These are phyloP conservation scores for Yponomeuta plumbellus DNA, from an alignment of 2,888 invertebrate species.

Conservation along the genomic window DNA sequence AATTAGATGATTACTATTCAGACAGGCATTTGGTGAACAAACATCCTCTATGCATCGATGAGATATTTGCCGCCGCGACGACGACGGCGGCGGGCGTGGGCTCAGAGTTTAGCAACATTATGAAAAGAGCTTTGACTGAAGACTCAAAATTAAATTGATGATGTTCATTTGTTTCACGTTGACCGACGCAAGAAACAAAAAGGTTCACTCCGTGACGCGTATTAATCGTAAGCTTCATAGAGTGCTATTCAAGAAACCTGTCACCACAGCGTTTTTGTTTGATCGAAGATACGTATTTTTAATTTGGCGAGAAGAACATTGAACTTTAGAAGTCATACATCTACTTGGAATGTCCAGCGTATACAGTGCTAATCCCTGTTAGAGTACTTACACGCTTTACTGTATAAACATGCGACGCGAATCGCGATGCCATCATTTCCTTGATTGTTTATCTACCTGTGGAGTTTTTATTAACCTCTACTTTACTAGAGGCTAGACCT, in stretches of 20 bases:
- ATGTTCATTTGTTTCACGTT: background rate
- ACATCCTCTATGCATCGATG: slow-evolving; percentile 17
- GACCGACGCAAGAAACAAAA: background rate
- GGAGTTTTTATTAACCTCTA: slow-evolving; percentile 9
- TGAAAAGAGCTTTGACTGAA: slow-evolving; percentile 3
- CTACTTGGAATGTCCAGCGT: background rate
- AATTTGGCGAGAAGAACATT: background rate
- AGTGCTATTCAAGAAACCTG: background rate
- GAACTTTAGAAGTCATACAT: background rate
- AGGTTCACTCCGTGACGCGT: too few species aligned
- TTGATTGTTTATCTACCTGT: background rate
- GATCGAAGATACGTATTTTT: background rate
- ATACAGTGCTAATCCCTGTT: background rate
- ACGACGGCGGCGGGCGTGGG: slow-evolving; percentile 31
- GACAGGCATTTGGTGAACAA: slow-evolving; percentile 30
- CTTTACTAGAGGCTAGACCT: slow-evolving; percentile 36
- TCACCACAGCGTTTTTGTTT: background rate
- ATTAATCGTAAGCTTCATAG: background rate
- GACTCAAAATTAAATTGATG: background rate
- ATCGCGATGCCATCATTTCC: slow-evolving; percentile 5
- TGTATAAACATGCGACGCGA: background rate
- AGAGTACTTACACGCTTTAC: background rate
- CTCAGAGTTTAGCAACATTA: background rate
- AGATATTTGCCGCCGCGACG: slow-evolving; percentile 3
- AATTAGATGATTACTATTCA: slow-evolving; percentile 26